Evolutionary conservation across 2,113 vertebrate species (phyloP).

Genomic region (Dasyornis broadbenti): DNA sequence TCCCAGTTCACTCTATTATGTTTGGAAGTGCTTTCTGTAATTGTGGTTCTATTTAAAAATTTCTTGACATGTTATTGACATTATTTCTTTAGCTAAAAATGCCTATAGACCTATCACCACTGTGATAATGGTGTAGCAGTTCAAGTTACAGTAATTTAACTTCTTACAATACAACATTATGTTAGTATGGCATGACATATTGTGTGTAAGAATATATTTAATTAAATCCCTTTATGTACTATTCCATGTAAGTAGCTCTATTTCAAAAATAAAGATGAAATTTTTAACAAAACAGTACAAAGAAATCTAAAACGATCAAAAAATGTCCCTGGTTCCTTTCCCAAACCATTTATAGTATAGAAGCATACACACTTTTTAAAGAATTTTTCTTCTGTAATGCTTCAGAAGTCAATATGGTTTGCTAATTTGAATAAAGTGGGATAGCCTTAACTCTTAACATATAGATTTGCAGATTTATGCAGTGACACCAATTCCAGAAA

Average conservation of each 20-base stretch:
- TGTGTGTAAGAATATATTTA: neutral
- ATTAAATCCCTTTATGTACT: neutral
- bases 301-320: neutral
- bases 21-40: neutral
- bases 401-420: neutral
- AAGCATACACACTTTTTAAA: neutral
- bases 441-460: slow-evolving; percentile 73
- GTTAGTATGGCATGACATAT: neutral
- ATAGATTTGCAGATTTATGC: slow-evolving; percentile 98
- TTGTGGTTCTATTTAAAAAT: neutral
- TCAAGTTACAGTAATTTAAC: neutral
- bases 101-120: neutral
- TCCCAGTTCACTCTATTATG: neutral
- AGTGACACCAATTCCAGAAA: slow-evolving; percentile 95
- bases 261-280: neutral
- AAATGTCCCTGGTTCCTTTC: neutral
- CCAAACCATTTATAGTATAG: neutral
- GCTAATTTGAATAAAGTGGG: neutral
- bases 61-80: neutral
- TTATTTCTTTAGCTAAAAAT: neutral
- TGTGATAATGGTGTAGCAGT: neutral
- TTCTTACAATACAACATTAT: neutral
- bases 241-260: neutral
- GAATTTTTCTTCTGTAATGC: neutral
- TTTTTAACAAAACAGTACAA: neutral